These are phyloP conservation scores for Falco concolor DNA, from an alignment of 2,797 vertebrate species.

Conservation along the genomic window DNA sequence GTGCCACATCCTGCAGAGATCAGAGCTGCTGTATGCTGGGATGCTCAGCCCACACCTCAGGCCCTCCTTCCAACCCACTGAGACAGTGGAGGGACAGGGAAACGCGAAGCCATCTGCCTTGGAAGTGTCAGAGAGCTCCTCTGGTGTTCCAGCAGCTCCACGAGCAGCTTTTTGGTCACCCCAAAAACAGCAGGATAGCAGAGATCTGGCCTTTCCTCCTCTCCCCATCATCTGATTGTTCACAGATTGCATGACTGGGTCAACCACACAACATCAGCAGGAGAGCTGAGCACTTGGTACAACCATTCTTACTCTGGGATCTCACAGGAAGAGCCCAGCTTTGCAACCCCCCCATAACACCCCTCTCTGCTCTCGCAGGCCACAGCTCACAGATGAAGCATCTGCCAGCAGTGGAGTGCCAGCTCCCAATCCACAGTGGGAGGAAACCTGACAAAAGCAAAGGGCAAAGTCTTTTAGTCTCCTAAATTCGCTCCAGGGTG, in stretches of 20 bases:
- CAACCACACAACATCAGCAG: background rate
- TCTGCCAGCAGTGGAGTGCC: background rate
- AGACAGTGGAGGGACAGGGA: rapidly evolving
- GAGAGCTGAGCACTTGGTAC: background rate
- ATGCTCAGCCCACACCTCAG: rapidly evolving
- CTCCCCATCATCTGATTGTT: background rate
- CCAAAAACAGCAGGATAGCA: background rate
- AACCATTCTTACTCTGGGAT: background rate
- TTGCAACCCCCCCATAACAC: background rate
- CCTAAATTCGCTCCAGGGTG: background rate
- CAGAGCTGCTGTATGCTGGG: background rate
- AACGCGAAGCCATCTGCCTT: background rate
- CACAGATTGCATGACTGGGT: background rate
- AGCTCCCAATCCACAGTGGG: background rate
- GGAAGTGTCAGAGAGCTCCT: background rate
- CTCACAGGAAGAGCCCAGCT: background rate
- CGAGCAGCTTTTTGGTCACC: background rate
- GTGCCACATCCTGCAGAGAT: rapidly evolving
- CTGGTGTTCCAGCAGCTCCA: background rate
- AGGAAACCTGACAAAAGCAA: background rate
- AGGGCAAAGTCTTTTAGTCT: background rate
- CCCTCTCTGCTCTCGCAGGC: background rate
- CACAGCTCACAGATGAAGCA: rapidly evolving
- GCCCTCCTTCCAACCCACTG: background rate
- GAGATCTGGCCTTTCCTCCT: background rate